Evolutionary conservation across 2,113 vertebrate species (phyloP), one percentile per base, ranked within the genome.

Genomic region (Larimichthys polyactis): DNA sequence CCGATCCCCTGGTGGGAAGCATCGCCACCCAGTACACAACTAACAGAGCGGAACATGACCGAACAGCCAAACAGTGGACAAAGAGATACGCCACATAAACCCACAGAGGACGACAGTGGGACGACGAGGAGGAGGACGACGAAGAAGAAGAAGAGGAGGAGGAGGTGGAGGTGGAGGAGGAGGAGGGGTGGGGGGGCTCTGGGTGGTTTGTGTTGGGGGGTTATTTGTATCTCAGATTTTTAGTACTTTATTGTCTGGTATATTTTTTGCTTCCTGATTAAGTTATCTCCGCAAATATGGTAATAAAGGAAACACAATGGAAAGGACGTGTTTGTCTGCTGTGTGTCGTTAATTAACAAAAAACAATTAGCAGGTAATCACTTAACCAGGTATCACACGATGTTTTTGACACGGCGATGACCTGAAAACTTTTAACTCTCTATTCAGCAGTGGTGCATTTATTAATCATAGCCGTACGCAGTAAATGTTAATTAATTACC

Each of bases 51-150:
- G 97, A 99, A 90, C 97, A 99, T 86, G 97, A 98, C 96, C 95
- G 97, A 91, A 98, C 97, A 95, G 97, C 97, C 96, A 96, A 97
- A 96, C 97, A 98, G 90, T 99, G 97, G 97, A 98, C 97, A 87
- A 98, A 98, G 94, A 94, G 97, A 95, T 99, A 99, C 0, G 97
- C 97, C 83, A 98, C 97, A 96, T 99, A 96, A 94, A 76, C 90
- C 96, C 95, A 95, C 94, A 93, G 95, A 93, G 93, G 94, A 94
- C 94, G 91, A 89, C 93, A 64, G 89, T 85, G 75, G 76, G 15
- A 16, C 46, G 29, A 93, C 94, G 49, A 70, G 32, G 58, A n/a
- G n/a, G n/a, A 36, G 20, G 59, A 49, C 2, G 62, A 57, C 20
- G 29, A 65, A 12, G 51, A 16, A n/a, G 19, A 46, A 58, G 69